Conservation (phyloP, 2,888 invertebrate species). For the Drosophila hawaiiensis region DNA sequence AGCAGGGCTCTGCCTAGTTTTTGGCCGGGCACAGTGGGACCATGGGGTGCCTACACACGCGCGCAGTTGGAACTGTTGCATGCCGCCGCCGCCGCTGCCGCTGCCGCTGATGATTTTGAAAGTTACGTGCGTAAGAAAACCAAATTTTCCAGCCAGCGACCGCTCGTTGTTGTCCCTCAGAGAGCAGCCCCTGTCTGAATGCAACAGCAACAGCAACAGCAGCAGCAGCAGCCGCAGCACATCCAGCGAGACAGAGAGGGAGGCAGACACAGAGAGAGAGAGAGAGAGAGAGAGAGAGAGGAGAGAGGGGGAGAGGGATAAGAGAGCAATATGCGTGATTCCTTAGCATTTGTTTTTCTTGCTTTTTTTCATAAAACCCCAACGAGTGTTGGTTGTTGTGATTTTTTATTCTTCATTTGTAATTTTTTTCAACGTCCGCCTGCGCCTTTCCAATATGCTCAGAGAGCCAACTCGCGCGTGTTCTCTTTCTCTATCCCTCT, state of each 20-base stretch:
- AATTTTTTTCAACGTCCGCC: constrained; percentile 43
- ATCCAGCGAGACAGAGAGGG: not conserved
- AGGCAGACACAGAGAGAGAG: not conserved
- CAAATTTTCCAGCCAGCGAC: constrained; percentile 59
- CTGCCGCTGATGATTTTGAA: constrained; percentile 19
- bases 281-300: not conserved
- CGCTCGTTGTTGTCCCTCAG: constrained; percentile 49
- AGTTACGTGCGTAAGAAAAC: constrained; percentile 48
- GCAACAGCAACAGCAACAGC: constrained; percentile 17
- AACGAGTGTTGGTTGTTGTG: constrained; percentile 11
- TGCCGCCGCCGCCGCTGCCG: constrained; percentile 9
- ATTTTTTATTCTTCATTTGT: constrained; percentile 41
- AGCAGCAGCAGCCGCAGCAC: constrained; percentile 20
- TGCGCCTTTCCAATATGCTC: constrained; percentile 64
- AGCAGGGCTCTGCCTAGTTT: not conserved
- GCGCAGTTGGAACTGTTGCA: constrained; percentile 71
- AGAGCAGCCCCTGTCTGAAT: constrained; percentile 6
- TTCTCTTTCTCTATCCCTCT: constrained; percentile 22
- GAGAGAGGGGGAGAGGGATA: constrained; percentile 1
- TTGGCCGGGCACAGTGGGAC: constrained; percentile 2
- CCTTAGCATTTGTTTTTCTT: constrained; percentile 31
- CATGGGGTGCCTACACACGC: constrained; percentile 60
- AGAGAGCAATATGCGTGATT: constrained; percentile 43
- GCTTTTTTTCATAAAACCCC: constrained; percentile 38
- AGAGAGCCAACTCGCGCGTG: constrained; percentile 43